Percentiles rank a stretch among this genome's conserved stretches.
These are phyloP conservation scores for Drosophila paulistorum DNA, from an alignment of 1,140 invertebrate species.

Conservation along the genomic window DNA sequence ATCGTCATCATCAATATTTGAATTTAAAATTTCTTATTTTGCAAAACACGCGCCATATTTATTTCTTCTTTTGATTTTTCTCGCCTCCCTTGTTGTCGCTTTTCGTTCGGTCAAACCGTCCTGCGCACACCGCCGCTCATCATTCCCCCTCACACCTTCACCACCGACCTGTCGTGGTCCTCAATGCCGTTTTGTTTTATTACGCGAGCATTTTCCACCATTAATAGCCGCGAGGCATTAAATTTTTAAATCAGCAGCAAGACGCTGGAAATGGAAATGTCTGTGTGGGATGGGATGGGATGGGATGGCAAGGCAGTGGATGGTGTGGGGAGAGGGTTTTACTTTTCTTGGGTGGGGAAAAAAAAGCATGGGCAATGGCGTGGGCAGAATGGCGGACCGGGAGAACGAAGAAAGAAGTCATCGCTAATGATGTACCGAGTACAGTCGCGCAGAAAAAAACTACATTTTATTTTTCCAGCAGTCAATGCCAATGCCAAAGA, in stretches of 20 bases:
- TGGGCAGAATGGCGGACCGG: conserved; percentile 15
- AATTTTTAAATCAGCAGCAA: conserved; percentile 74
- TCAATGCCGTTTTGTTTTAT: conserved; percentile 71
- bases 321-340: conserved; percentile 8
- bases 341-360: neutral
- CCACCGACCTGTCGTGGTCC: conserved; percentile 22
- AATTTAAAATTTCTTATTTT: conserved; percentile 77
- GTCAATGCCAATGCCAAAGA: conserved; percentile 4
- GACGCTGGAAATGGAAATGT: conserved; percentile 30
- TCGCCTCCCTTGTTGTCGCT: conserved; percentile 36
- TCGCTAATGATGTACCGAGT: conserved; percentile 49
- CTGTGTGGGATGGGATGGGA: neutral
- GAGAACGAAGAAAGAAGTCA: conserved; percentile 31
- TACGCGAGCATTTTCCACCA: conserved; percentile 77
- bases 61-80: conserved; percentile 75
- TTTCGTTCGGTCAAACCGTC: conserved; percentile 35
- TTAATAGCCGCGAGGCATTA: conserved; percentile 79
- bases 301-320: conserved; percentile 20
- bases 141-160: conserved; percentile 11
- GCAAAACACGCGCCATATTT: conserved; percentile 72
- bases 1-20: conserved; percentile 74
- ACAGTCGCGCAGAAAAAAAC: conserved; percentile 61
- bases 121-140: conserved; percentile 27
- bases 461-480: conserved; percentile 32
- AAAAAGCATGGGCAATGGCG: conserved; percentile 22